phyloP scores from a whole-genome alignment of 2,888 invertebrate genomes.

The Druceiella hillmani region DNA sequence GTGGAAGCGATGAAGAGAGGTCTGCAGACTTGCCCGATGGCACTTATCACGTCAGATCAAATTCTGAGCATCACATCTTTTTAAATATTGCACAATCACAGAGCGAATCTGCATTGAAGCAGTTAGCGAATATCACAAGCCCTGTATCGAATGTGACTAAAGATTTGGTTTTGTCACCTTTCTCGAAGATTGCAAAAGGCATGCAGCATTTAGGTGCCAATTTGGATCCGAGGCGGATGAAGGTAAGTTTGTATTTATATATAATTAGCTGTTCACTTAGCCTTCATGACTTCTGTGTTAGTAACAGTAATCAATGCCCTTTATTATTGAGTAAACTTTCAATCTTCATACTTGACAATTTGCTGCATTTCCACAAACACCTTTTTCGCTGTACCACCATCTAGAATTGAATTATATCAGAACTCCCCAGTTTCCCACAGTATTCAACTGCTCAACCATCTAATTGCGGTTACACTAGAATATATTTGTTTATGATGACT shows the following conservation, averaged over 20 bases:
- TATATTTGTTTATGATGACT: too few species aligned
- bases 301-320: too few species aligned
- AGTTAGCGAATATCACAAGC: slow-evolving; percentile 61
- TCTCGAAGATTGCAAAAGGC: slow-evolving; percentile 82
- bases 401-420: too few species aligned
- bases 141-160: slow-evolving; percentile 59
- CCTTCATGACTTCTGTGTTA: neutral
- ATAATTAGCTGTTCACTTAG: neutral
- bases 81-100: slow-evolving; percentile 71
- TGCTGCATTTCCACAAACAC: too few species aligned
- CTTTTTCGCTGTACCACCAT: too few species aligned
- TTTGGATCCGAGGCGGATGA: slow-evolving; percentile 76
- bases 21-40: slow-evolving; percentile 25
- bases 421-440: too few species aligned
- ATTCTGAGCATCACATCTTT: slow-evolving; percentile 61
- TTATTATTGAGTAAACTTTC: too few species aligned
- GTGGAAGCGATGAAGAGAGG: slow-evolving; percentile 28
- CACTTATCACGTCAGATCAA: slow-evolving; percentile 44
- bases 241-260: slow-evolving; percentile 30
- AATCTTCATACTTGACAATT: too few species aligned
- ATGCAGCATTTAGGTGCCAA: slow-evolving; percentile 81
- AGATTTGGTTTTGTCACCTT: slow-evolving; percentile 64
- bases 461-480: too few species aligned
- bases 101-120: slow-evolving; percentile 72
- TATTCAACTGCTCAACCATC: too few species aligned